These are phyloP conservation scores for Drosophila multiciliata DNA, from an alignment of 2,888 invertebrate species.

Conservation along the genomic window DNA sequence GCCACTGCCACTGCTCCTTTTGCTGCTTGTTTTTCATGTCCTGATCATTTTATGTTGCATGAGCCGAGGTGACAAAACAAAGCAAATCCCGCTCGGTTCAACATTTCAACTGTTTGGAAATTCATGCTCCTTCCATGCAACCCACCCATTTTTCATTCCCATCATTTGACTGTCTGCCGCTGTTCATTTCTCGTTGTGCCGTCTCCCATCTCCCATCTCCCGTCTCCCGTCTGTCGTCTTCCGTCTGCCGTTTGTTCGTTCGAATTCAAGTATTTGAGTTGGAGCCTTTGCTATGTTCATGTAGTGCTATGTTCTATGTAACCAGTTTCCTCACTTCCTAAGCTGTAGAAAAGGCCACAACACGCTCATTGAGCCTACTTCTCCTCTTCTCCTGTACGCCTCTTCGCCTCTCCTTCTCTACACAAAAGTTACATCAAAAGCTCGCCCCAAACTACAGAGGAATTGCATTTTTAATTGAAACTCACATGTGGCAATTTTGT, in stretches of 20 bases:
- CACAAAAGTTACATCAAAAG: conserved; percentile 27
- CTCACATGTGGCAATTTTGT: conserved; percentile 27
- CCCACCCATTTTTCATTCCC: not conserved
- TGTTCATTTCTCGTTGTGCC: not conserved
- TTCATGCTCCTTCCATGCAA: conserved; percentile 50
- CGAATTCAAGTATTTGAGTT: conserved; percentile 48
- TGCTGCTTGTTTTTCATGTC: conserved; percentile 29
- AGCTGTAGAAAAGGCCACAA: conserved; percentile 20
- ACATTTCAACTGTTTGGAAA: conserved; percentile 74
- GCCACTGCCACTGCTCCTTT: conserved; percentile 12
- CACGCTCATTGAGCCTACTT: conserved; percentile 23
- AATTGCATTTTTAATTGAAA: conserved; percentile 64
- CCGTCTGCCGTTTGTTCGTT: conserved; percentile 42
- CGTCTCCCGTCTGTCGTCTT: conserved; percentile 1
- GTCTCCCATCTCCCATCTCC: conserved; percentile 9
- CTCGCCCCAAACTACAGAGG: not conserved
- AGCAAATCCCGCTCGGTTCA: conserved; percentile 66
- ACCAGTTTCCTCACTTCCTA: not conserved
- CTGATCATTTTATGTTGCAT: conserved; percentile 65
- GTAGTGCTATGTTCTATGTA: conserved; percentile 1
- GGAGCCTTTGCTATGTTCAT: conserved; percentile 17
- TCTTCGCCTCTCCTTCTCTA: not conserved
- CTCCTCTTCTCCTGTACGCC: not conserved
- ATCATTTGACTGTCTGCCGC: not conserved
- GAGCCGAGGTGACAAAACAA: conserved; percentile 71